Percentiles rank a stretch among this genome's conserved stretches.
Conservation (phyloP, 2,113 vertebrate species). For the Notothenia coriiceps region DNA sequence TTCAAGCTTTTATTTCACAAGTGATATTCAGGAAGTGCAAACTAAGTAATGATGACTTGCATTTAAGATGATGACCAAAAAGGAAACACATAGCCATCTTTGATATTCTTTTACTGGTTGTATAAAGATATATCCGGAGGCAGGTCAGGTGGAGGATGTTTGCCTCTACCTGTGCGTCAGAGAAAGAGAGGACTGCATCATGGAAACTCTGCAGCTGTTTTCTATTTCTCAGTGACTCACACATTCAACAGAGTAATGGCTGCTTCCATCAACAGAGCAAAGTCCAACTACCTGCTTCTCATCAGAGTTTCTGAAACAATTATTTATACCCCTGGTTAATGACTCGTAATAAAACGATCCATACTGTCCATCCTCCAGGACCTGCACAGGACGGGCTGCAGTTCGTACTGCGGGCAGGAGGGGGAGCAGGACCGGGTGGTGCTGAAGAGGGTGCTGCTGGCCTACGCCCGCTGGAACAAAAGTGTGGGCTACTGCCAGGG, state of each 20-base stretch:
- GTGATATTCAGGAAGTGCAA: too few species aligned
- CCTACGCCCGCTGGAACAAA: slow-evolving; percentile 81
- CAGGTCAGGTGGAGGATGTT: slow-evolving; percentile 62
- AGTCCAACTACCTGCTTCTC: slow-evolving; percentile 16
- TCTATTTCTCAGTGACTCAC: slow-evolving; percentile 25
- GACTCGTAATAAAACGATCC: not conserved
- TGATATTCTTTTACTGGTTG: too few species aligned
- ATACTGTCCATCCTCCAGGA: slow-evolving; percentile 58
- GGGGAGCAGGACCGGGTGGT: slow-evolving; percentile 81
- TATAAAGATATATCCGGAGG: not conserved
- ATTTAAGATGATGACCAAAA: too few species aligned
- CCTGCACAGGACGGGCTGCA: slow-evolving; percentile 81
- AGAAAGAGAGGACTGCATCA: slow-evolving; percentile 29
- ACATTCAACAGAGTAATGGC: slow-evolving; percentile 32
- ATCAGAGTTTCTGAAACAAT: not conserved
- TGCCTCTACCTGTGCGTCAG: slow-evolving; percentile 60
- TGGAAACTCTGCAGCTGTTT: slow-evolving; percentile 49
- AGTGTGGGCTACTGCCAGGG: slow-evolving; percentile 80
- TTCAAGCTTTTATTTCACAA: too few species aligned
- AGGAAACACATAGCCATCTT: too few species aligned
- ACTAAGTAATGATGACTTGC: too few species aligned
- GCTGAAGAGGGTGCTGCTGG: slow-evolving; percentile 79
- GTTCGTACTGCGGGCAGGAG: slow-evolving; percentile 81
- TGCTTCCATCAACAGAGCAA: slow-evolving; percentile 28
- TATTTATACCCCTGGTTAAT: not conserved